Percentiles rank a stretch among this genome's conserved stretches.
Conservation (phyloP, 2,888 invertebrate species). For the Ectobius pallidus region DNA sequence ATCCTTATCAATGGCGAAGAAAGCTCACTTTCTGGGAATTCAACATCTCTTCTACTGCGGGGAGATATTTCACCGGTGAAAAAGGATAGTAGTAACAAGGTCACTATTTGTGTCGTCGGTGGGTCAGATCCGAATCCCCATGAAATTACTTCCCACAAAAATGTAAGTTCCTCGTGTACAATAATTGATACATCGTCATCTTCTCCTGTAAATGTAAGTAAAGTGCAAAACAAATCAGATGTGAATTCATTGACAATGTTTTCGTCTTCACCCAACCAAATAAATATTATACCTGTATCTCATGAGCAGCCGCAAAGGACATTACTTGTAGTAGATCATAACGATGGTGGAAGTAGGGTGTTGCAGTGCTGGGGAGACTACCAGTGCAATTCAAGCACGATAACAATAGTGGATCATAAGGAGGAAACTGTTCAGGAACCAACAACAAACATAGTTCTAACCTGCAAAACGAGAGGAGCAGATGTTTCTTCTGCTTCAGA, state of each 20-base stretch:
- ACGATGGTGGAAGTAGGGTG: neutral
- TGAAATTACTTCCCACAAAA: neutral
- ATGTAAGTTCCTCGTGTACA: slow-evolving; percentile 27
- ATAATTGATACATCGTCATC: slow-evolving; percentile 25
- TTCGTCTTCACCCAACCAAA: slow-evolving; percentile 4
- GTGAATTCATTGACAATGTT: slow-evolving; percentile 21
- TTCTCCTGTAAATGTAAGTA: neutral
- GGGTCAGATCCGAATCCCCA: slow-evolving; percentile 34
- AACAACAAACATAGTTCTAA: neutral
- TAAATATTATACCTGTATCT: slow-evolving; percentile 34
- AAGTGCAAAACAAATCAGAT: neutral
- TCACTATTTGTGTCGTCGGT: slow-evolving; percentile 57
- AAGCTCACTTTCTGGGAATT: neutral
- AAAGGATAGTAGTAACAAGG: slow-evolving; percentile 51
- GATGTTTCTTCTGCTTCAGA: neutral
- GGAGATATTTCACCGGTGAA: neutral
- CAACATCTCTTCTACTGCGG: neutral
- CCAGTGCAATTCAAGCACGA: neutral
- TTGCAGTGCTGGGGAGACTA: neutral
- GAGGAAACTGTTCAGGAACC: neutral
- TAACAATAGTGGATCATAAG: neutral
- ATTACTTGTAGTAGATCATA: slow-evolving; percentile 12
- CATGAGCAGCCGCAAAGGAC: slow-evolving; percentile 25
- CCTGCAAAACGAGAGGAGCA: neutral
- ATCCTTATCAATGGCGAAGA: slow-evolving; percentile 76